Conservation (phyloP, 37 sponge, comb jelly and placozoan species). For the Eunapius fragilis region DNA sequence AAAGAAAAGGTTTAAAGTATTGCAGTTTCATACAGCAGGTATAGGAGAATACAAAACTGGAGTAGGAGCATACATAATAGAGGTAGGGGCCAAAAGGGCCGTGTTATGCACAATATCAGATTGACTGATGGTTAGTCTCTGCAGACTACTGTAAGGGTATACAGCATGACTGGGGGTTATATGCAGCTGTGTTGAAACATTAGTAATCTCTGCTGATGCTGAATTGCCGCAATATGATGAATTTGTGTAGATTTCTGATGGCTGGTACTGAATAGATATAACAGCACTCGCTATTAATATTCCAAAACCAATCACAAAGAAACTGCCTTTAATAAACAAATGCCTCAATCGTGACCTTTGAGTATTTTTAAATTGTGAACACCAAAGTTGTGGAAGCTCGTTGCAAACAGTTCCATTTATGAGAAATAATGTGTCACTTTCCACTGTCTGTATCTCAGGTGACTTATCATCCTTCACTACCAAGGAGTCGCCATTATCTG, state of each 20-base stretch:
- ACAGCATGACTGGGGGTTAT: background rate
- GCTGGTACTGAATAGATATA: background rate
- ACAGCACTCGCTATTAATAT: background rate
- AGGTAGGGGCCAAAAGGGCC: background rate
- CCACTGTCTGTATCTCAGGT: background rate
- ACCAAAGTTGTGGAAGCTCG: background rate
- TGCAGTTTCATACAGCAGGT: background rate
- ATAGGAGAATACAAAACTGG: background rate
- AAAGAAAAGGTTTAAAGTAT: too few relatives aligned
- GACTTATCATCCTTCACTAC: background rate
- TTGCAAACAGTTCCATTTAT: background rate
- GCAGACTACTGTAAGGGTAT: background rate
- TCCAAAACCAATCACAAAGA: background rate
- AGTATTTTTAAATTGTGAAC: background rate
- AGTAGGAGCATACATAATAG: background rate
- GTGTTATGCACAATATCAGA: background rate
- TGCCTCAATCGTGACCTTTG: background rate
- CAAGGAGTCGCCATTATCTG: background rate
- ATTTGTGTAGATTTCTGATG: background rate
- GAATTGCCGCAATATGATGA: background rate
- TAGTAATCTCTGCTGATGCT: background rate
- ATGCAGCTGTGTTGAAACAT: background rate
- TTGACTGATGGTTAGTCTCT: background rate
- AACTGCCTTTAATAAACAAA: background rate
- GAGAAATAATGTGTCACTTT: background rate